Conservation (phyloP, 2,888 invertebrate genomes). For the Blera fallax region DNA sequence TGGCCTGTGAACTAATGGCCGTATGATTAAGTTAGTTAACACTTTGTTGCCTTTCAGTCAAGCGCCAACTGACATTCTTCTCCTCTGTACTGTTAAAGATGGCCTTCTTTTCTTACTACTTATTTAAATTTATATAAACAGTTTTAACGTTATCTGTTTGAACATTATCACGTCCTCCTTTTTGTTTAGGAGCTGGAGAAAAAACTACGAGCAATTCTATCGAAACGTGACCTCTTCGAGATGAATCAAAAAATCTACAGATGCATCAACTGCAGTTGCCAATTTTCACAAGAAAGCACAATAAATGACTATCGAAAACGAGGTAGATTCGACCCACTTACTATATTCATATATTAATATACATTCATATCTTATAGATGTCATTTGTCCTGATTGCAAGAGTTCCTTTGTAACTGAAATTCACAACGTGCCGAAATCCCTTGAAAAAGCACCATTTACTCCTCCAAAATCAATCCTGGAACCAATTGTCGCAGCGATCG, state of each 20-base stretch:
- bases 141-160: no score
- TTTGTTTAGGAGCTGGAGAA: conserved; percentile 82
- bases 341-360: background rate
- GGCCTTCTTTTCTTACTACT: no score
- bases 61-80: no score
- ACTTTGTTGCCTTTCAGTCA: no score
- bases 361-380: conserved; percentile 73
- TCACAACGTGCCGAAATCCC: conserved; percentile 75
- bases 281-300: conserved; percentile 83
- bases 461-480: background rate
- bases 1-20: no score
- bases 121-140: no score
- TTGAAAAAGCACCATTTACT: conserved; percentile 72
- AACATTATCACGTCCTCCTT: no score
- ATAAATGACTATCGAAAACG: conserved; percentile 74
- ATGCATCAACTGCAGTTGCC: conserved; percentile 86
- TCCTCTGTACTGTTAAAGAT: no score
- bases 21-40: no score
- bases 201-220: conserved; percentile 82
- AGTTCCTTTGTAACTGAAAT: conserved; percentile 84
- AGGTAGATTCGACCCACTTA: conserved; percentile 73
- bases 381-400: conserved; percentile 84
- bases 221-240: conserved; percentile 82
- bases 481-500: background rate
- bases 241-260: conserved; percentile 83